Evolutionary conservation across 2,888 invertebrate genomes (phyloP), one percentile per base, ranked within the genome.

Genomic region (Drymonia ruficornis): DNA sequence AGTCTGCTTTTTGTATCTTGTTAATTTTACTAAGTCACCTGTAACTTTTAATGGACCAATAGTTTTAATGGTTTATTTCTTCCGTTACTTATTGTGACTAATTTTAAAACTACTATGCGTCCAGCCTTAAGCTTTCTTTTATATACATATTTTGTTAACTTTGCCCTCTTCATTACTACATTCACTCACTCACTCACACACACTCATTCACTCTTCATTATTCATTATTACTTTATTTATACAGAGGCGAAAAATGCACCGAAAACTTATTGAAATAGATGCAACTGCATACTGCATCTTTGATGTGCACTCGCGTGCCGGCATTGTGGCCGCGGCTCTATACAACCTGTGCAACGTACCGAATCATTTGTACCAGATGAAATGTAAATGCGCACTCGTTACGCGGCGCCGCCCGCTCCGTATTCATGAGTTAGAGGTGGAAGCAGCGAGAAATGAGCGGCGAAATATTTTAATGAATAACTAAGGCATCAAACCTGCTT

Each of bases 351-450:
- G 84, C 84, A 80, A 76, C 83, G 84, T 83, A 78, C 80, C 83
- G 84, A 87, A 86, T 91, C 91, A 92, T 92, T 91, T 92, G 91
- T 91, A 90, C 79, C 87, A 86, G 90, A 91, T 91, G 91, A 90
- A 90, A 91, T 92, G 91, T 91, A 91, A 92, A 92, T 91, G 88
- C 80, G 80, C 80, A 88, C 89, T 91, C 91, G 91, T 91, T 90
- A 89, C 83, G 83, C 82, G 85, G 83, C 86, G 84, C 86, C 85
- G 84, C 81, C 81, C 89, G 90, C 86, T 89, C 80, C 84, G 87
- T 92, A 92, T 92, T 91, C 91, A 92, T 91, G 91, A 91, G 89
- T 59, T 49, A 56, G 55, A 58, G 61, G 72, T 57, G 40, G 58
- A 70, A 74, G 72, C 31, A 4, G 8, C 18, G 23, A 59, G 16